Conservation (phyloP, 2,797 vertebrate genomes). For the Megaceryle alcyon region DNA sequence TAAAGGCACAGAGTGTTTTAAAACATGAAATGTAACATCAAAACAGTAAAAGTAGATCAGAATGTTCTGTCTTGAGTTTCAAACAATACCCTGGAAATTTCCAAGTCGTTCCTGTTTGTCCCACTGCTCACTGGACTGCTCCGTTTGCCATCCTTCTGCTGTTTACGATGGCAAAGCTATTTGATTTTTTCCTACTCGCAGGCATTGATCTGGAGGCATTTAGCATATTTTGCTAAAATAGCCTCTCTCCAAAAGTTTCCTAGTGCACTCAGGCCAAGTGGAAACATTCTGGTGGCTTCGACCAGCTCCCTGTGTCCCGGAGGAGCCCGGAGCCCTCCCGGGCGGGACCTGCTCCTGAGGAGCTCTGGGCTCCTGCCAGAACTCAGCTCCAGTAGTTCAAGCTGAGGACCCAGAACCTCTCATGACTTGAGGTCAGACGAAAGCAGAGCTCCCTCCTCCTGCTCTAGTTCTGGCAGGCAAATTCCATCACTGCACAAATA, state of each 20-base stretch:
- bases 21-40: constrained; percentile 43
- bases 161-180: constrained; percentile 36
- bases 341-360: neutral
- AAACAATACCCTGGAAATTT: constrained; percentile 64
- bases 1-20: constrained; percentile 51
- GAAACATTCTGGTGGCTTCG: constrained; percentile 35
- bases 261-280: neutral
- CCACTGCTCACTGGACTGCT: neutral
- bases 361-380: constrained; percentile 12
- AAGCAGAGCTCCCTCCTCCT: constrained; percentile 58
- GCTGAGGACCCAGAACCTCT: constrained; percentile 18
- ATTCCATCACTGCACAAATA: constrained; percentile 69
- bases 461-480: constrained; percentile 65
- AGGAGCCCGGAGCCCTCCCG: neutral
- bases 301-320: neutral
- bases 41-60: constrained; percentile 64
- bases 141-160: constrained; percentile 41
- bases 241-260: constrained; percentile 37
- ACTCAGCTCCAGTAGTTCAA: constrained; percentile 16
- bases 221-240: constrained; percentile 42
- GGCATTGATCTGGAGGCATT: constrained; percentile 58
- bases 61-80: constrained; percentile 51
- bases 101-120: constrained; percentile 57
- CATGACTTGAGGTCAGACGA: constrained; percentile 30
- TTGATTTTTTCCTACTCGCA: constrained; percentile 33